Base-by-base conservation (phyloP, 2,797 vertebrate genomes). In the Sparus aurata region DNA sequence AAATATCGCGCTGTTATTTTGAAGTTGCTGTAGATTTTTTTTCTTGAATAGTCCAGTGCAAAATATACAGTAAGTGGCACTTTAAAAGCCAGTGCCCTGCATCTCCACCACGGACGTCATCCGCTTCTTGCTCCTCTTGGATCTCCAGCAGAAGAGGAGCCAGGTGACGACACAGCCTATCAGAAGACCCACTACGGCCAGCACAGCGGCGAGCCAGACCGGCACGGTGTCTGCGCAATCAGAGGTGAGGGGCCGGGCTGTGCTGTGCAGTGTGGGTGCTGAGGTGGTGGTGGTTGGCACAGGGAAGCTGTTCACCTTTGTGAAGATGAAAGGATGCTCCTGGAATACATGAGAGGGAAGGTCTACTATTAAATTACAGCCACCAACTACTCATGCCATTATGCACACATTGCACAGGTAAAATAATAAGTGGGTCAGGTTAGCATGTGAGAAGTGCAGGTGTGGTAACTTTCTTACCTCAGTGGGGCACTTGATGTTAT, bases 311-410 rank as follows among this genome's bases (percentile, higher is more conserved):
- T 98, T 99, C 71, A 73, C 88, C 64, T 78, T 73, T 0, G 98
- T 98, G 87, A 93, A 96, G 78, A 99, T 93, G 89, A 96, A 98
- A 10, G 97, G 98, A 46, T 94, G 92, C 22, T 96, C 97, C 98
- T 99, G 86, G 2, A 91, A 86, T 65, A 89, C 46, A 85, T 3
- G 85, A 17, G 41, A 71, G 23, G 22, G 10, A 18, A 41, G 45
- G 30, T 7, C 34, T 58, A 58, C 5, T 27, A 43, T 9, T 70
- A 4, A 78, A 52, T 62, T 12, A 80, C 52, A 57, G 55, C 15
- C 23, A 73, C 22, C 8, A 53, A 23, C 6, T 2, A 8, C 23
- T 45, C 20, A 17, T 45, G 41, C 57, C 13, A 47, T 54, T 20
- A 52, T 65, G 20, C 17, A 60, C 43, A 59, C 27, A 68, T 16